phyloP scores from a whole-genome alignment of 2,113 vertebrate genomes.

The Macaca nemestrina region DNA sequence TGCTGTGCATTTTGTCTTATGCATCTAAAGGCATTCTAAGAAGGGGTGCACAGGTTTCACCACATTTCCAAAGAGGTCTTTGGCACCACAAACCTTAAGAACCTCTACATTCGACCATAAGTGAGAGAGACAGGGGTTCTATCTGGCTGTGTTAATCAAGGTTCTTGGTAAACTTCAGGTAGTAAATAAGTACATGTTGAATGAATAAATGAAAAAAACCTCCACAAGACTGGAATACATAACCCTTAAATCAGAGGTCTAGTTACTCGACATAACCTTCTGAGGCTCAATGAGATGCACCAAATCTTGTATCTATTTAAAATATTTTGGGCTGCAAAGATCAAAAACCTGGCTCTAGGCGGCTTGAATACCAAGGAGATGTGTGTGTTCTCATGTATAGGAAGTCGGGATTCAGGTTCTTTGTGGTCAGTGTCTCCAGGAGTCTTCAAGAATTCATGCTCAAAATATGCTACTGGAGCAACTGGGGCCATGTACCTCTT shows the following conservation, averaged over 20 bases:
- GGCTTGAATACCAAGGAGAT: neutral
- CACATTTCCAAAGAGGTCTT: neutral
- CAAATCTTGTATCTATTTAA: neutral
- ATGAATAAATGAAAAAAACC: neutral
- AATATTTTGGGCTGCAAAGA: neutral
- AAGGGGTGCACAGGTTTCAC: neutral
- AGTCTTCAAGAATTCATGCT: rapidly evolving
- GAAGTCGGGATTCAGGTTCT: too few species aligned
- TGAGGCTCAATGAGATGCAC: neutral
- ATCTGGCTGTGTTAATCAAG: neutral
- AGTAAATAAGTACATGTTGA: neutral
- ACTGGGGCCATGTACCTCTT: neutral
- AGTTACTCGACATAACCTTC: neutral
- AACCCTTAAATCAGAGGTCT: neutral
- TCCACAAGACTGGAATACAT: neutral
- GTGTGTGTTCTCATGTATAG: neutral
- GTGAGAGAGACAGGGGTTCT: neutral
- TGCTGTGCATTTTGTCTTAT: neutral
- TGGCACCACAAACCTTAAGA: neutral
- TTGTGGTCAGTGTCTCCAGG: neutral
- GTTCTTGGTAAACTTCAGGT: neutral
- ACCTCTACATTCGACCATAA: neutral
- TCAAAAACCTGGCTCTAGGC: neutral
- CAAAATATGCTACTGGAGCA: neutral
- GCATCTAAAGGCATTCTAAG: neutral